Conservation (phyloP, 2,113 vertebrate genomes). For the Bagarius yarrelli region DNA sequence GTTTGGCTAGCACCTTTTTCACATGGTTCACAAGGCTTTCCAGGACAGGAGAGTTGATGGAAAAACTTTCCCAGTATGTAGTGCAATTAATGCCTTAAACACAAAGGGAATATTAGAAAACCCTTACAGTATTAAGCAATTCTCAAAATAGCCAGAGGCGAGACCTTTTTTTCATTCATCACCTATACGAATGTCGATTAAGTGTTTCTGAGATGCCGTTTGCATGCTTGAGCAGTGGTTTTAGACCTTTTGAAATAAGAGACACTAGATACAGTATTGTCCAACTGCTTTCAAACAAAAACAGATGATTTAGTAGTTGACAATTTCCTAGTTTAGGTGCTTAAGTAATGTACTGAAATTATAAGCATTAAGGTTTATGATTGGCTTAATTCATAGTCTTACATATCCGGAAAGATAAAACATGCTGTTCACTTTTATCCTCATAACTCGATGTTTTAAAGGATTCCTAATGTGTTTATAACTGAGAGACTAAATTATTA, state of each 20-base stretch:
- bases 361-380: too few species aligned
- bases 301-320: too few species aligned
- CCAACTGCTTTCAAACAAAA: too few species aligned
- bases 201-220: neutral
- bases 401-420: too few species aligned
- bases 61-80: neutral
- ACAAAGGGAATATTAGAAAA: neutral
- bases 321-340: too few species aligned
- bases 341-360: too few species aligned
- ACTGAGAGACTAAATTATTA: too few species aligned
- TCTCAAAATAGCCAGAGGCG: neutral
- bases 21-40: neutral
- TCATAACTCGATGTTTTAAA: too few species aligned
- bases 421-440: too few species aligned
- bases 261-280: neutral
- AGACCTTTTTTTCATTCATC: neutral
- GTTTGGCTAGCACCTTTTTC: neutral
- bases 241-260: neutral
- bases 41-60: neutral
- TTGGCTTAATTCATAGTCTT: too few species aligned
- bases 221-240: neutral
- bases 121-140: neutral
- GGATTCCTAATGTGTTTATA: too few species aligned
- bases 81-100: neutral
- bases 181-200: neutral